phyloP scores from a whole-genome alignment of 2,888 invertebrate genomes.

The Tiliacea aurago region DNA sequence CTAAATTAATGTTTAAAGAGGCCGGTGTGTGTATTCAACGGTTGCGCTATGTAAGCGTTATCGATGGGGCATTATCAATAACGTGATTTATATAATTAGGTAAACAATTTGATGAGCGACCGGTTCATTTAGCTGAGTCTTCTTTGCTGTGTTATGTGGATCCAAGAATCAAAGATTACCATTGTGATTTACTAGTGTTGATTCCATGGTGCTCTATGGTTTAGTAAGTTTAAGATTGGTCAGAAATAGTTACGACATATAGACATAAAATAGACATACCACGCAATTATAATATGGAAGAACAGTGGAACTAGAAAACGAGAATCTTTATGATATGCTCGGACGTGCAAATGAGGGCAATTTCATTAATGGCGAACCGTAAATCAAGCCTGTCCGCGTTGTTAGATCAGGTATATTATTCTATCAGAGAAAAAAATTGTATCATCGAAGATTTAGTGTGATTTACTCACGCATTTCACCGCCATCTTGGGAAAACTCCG shows the following conservation, averaged over 20 bases:
- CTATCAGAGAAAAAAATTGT: constrained; percentile 41
- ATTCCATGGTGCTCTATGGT: constrained; percentile 8
- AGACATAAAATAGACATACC: constrained; percentile 26
- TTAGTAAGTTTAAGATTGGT: constrained; percentile 27
- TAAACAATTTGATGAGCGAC: constrained; percentile 42
- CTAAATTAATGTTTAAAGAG: constrained; percentile 70
- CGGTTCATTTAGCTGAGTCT: constrained; percentile 27
- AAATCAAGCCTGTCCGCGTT: constrained; percentile 36
- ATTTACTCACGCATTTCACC: constrained; percentile 44
- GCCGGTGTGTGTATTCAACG: constrained; percentile 63
- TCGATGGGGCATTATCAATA: constrained; percentile 62
- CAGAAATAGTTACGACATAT: not conserved
- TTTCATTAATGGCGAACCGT: constrained; percentile 49
- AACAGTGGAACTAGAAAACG: constrained; percentile 28
- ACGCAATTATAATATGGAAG: constrained; percentile 16
- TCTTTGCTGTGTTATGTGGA: constrained; percentile 15
- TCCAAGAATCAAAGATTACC: constrained; percentile 29
- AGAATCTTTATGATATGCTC: constrained; percentile 35
- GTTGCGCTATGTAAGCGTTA: constrained; percentile 70
- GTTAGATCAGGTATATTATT: constrained; percentile 37
- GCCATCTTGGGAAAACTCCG: constrained; percentile 43
- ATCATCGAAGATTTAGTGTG: constrained; percentile 43
- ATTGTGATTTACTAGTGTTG: constrained; percentile 28
- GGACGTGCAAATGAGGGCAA: constrained; percentile 53
- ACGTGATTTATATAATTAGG: constrained; percentile 63